Percentiles rank a stretch among this genome's conserved stretches.
Evolutionary conservation across 2,113 vertebrate species (phyloP).

Genomic region (Hystrix brachyura): DNA sequence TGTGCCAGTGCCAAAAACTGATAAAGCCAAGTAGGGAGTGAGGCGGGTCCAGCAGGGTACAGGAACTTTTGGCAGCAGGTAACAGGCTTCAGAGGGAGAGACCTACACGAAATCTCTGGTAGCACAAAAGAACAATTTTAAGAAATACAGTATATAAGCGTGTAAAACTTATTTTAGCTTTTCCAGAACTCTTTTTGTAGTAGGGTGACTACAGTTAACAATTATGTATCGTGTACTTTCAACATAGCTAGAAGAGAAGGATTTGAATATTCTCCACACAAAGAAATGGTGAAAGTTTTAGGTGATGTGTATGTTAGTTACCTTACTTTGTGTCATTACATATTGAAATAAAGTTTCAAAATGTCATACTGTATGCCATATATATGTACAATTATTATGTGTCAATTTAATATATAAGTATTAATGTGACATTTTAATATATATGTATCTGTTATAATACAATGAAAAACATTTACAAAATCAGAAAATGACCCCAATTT

Average conservation of each 20-base stretch:
- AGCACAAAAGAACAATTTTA: not conserved
- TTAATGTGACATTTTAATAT: not conserved
- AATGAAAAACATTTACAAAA: not conserved
- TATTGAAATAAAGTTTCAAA: not conserved
- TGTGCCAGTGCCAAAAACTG: not conserved
- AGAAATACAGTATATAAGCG: not conserved
- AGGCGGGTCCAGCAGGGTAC: not conserved
- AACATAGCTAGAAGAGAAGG: not conserved
- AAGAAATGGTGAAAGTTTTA: not conserved
- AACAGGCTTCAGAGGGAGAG: not conserved
- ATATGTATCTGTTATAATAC: not conserved
- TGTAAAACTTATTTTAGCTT: not conserved
- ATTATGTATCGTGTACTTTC: not conserved
- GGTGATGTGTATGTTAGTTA: not conserved
- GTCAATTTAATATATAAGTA: not conserved
- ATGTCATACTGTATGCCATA: not conserved
- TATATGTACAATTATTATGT: not conserved
- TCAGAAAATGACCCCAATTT: not conserved
- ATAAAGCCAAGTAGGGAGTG: not conserved
- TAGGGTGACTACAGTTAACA: not conserved
- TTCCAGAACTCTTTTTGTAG: not conserved
- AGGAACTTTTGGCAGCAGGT: not conserved
- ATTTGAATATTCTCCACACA: not conserved
- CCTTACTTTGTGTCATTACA: not conserved
- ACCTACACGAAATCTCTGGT: too few relatives aligned